These are phyloP conservation scores for Therioaphis trifolii DNA, from an alignment of 2,888 invertebrate genomes.

Conservation along the genomic window DNA sequence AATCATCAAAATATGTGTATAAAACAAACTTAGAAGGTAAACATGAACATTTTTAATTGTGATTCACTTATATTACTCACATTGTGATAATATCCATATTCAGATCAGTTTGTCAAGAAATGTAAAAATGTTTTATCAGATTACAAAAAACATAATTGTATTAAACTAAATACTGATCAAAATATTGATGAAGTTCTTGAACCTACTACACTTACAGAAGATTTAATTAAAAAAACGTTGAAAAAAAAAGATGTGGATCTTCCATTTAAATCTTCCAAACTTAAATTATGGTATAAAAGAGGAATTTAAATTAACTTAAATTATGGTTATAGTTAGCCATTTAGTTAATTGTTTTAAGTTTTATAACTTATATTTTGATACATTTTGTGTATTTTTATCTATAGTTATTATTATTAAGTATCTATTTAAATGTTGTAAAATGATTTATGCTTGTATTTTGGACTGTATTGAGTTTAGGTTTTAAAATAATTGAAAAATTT, in stretches of 20 bases:
- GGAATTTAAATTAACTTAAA: background rate
- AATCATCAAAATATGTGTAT: conserved; percentile 46
- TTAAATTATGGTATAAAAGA: conserved; percentile 61
- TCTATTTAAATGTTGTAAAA: too few species aligned
- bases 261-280: conserved; percentile 60
- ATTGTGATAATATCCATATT: background rate
- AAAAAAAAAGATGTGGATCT: conserved; percentile 45
- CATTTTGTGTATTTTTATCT: too few species aligned
- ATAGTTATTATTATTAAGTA: too few species aligned
- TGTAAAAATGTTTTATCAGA: conserved; percentile 3
- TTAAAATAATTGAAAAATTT: too few species aligned
- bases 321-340: background rate
- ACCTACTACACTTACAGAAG: background rate
- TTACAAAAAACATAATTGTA: background rate
- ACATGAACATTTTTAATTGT: conserved; percentile 5
- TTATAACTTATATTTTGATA: too few species aligned
- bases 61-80: conserved; percentile 3
- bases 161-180: background rate
- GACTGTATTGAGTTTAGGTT: too few species aligned
- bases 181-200: background rate
- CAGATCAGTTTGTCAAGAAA: conserved; percentile 38
- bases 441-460: too few species aligned
- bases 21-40: conserved; percentile 35
- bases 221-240: conserved; percentile 35
- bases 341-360: too few species aligned